Evolutionary conservation across 2,797 vertebrate species (phyloP).

Genomic region (Hypotaenidia philippensis): DNA sequence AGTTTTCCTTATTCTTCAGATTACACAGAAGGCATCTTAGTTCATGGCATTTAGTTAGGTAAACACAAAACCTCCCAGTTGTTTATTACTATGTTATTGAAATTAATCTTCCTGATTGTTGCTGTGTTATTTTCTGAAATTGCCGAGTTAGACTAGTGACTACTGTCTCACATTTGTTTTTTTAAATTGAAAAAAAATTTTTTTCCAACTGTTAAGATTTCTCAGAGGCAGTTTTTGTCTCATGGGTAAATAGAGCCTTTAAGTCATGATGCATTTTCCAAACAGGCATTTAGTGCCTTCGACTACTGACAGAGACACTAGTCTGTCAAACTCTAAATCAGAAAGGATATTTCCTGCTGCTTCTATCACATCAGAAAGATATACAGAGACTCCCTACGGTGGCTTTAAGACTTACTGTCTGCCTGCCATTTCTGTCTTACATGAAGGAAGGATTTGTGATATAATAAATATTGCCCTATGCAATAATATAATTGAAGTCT

Average conservation of each 20-base stretch:
- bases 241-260: slow-evolving; percentile 5
- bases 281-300: slow-evolving; percentile 19
- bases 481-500: slow-evolving; percentile 20
- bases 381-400: slow-evolving; percentile 35
- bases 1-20: not conserved
- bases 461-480: slow-evolving; percentile 18
- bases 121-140: not conserved
- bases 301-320: slow-evolving; percentile 31
- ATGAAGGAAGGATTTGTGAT: slow-evolving; percentile 33
- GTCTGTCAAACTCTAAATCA: slow-evolving; percentile 60
- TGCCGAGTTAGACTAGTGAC: not conserved
- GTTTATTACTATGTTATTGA: not conserved
- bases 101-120: not conserved
- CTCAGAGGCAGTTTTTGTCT: not conserved
- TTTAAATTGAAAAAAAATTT: not conserved
- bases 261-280: slow-evolving; percentile 9
- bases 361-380: slow-evolving; percentile 42
- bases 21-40: not conserved
- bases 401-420: slow-evolving; percentile 47
- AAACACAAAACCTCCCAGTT: not conserved
- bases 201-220: not conserved
- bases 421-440: slow-evolving; percentile 44
- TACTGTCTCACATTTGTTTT: not conserved
- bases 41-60: not conserved
- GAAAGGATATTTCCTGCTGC: slow-evolving; percentile 50